Base-by-base conservation (phyloP, 2,113 vertebrate species). In the Rafetus swinhoei region DNA sequence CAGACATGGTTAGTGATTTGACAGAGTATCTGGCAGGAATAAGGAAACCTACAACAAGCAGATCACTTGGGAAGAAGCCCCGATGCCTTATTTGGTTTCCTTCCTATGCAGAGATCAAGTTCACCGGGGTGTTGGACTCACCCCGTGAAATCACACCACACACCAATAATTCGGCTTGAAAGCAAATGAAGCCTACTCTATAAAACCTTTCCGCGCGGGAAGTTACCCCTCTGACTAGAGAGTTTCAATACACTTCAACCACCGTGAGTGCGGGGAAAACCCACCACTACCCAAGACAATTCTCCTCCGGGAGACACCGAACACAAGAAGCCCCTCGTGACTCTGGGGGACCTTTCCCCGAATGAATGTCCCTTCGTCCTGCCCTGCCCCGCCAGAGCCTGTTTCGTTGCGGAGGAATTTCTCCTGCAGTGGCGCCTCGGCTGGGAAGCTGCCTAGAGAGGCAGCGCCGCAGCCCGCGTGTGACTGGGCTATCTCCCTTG, bases 401-500 rank as follows among this genome's bases (percentile, higher is more conserved):
- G 1, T 3, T 24, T 10, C 35, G 50, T 85, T 50, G 45, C 0
- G 0, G 13, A 54, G 52, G 81, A 60, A 22, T 59, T 62, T 72
- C 27, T 89, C 65, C 81, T 32, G 60, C 25, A 8, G 13, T 32
- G 62, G 29, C 10, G n/a, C 13, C 13, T 62, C 60, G 39, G 39
- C 39, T 3, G 39, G 6, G 12, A 14, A 29, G 60, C 15, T 22
- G 11, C 21, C 21, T 14, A 72, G 2, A 10, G 6, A 7, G 50
- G n/a, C 50, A 65, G 25, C 27, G 15, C 56, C 16, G 59, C 8
- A 24, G 56, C 18, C 32, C 6, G 19, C 14, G 9, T 80, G 91
- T 94, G 93, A 93, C 62, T 65, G 24, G 35, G 80, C 39, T 83
- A 55, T 86, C 86, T 83, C 35, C 18, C 59, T 69, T 62, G 65